A percentile compares a stretch with the other conserved stretches of the same genome.
phyloP scores from a whole-genome alignment of 2,113 vertebrate species.

The Boulengeromyrus knoepffleri region DNA sequence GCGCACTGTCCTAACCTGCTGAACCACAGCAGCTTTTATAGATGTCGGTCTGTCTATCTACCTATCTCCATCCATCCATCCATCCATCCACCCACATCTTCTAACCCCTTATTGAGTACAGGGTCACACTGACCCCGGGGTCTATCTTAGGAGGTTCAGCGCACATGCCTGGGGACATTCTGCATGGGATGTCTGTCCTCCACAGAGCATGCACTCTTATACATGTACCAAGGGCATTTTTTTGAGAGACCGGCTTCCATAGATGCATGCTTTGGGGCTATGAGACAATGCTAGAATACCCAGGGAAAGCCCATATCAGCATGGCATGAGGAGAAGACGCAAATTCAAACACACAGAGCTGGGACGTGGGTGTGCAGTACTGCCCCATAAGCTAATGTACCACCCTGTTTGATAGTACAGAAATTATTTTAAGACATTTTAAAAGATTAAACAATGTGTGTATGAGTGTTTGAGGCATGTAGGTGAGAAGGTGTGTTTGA shows the following conservation, averaged over 20 bases:
- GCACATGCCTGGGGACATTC: neutral
- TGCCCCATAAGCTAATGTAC: neutral
- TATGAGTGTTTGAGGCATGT: neutral
- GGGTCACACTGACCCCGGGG: neutral
- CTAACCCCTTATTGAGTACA: neutral
- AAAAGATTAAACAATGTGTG: neutral
- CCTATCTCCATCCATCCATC: neutral
- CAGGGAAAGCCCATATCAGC: neutral
- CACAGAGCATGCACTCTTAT: neutral
- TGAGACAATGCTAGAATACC: neutral
- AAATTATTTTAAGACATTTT: neutral
- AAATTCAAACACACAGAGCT: neutral
- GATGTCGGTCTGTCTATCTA: neutral
- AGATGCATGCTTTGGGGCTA: neutral
- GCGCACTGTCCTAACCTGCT: too few species aligned
- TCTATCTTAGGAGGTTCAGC: neutral
- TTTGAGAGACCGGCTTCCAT: neutral
- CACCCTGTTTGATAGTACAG: neutral
- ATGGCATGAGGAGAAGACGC: neutral
- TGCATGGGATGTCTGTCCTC: neutral
- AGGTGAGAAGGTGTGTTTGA: neutral
- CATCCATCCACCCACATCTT: neutral
- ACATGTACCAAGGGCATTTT: neutral
- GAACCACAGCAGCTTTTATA: too few species aligned
- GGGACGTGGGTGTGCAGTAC: neutral